phyloP scores from a whole-genome alignment of 2,797 vertebrate species.

The Liasis olivaceus region DNA sequence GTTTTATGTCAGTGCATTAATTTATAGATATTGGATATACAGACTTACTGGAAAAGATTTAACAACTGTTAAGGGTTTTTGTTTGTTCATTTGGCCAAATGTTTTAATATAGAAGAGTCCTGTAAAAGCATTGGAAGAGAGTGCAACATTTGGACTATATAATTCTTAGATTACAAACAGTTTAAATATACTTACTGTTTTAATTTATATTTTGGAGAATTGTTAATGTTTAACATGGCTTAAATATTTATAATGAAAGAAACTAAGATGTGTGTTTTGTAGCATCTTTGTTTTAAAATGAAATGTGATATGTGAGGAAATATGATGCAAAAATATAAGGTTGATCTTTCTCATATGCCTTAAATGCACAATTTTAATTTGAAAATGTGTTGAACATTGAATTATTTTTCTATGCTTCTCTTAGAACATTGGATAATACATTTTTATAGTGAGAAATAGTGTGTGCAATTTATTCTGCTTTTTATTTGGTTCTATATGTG shows the following conservation, averaged over 20 bases:
- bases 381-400: conserved; percentile 61
- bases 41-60: conserved; percentile 52
- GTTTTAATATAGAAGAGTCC: conserved; percentile 5
- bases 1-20: conserved; percentile 43
- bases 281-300: conserved; percentile 44
- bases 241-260: conserved; percentile 57
- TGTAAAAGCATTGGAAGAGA: conserved; percentile 31
- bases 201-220: conserved; percentile 48
- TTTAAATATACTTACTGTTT: conserved; percentile 41
- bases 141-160: conserved; percentile 28
- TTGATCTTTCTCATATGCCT: conserved; percentile 60
- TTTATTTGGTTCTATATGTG: conserved; percentile 85
- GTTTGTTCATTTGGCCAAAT: neutral
- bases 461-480: conserved; percentile 72
- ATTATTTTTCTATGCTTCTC: conserved; percentile 64
- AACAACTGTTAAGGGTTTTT: conserved; percentile 39
- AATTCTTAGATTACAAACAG: conserved; percentile 37
- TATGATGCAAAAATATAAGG: conserved; percentile 56
- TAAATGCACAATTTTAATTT: conserved; percentile 62
- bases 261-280: conserved; percentile 22
- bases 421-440: conserved; percentile 55
- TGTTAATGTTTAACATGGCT: conserved; percentile 39
- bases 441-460: conserved; percentile 67
- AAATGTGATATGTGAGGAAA: conserved; percentile 60
- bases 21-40: conserved; percentile 34